Base-by-base conservation (phyloP, 2,113 vertebrate genomes). In the Panthera tigris region DNA sequence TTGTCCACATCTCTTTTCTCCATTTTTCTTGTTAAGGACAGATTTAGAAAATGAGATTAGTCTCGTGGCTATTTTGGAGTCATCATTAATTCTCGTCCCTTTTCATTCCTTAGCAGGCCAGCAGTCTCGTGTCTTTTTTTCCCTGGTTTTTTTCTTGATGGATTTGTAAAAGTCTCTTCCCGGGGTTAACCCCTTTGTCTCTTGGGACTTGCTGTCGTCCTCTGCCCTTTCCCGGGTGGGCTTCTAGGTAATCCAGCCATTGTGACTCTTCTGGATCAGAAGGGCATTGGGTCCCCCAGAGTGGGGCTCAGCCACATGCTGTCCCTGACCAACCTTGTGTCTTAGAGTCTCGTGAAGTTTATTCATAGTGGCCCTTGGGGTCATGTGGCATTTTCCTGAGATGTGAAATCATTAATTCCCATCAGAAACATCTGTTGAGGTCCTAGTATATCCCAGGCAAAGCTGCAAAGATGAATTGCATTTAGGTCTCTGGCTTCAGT, bases 31-130 rank as follows among this genome's bases (percentile, higher is more conserved):
- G 94, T 96, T 95, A 97, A 96, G 87, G 96, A 96, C 89, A 95
- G 97, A 98, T 96, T 97, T 96, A 97, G 97, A 96, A 96, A 96
- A 92, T 91, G 96, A 94, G 90, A 89, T 97, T 82, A 92, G 92
- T 95, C 92, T 63, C 27, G 36, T 91, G 93, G 96, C 96, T 96
- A 84, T 97, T 98, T 97, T n/a, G 57, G 84, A 45, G 90, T 88
- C 81, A 10, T 97, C 97, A 96, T 97, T 97, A 95, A 97, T 98
- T 96, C 90, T 78, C 39, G 76, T 50, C 85, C 86, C 63, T 83
- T 79, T 89, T 45, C 73, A 29, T 89, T 80, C 96, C 45, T 36
- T 68, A 78, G 91, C 83, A 39, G 63, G 65, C 83, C 29, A 65
- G 57, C 29, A 19, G 88, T 50, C 79, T 57, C 0, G 0, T 5